phyloP scores from a whole-genome alignment of 2,113 vertebrate species.

The Paratilapia polleni region DNA sequence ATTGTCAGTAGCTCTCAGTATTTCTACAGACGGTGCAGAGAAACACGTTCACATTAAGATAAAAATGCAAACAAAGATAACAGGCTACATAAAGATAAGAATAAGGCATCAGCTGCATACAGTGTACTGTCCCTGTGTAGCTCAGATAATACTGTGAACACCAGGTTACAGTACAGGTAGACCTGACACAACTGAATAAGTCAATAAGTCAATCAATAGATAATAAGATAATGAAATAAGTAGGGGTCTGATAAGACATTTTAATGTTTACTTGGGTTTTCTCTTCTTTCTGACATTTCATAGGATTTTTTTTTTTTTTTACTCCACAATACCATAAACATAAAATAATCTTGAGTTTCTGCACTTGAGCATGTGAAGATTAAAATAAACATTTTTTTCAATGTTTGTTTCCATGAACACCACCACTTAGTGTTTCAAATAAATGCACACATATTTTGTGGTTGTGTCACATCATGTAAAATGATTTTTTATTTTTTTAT shows the following conservation, averaged over 20 bases:
- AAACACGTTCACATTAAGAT: not conserved
- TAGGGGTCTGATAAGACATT: not conserved
- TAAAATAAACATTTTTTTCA: too few relatives aligned
- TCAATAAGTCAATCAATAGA: not conserved
- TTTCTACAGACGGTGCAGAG: not conserved
- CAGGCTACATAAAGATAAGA: not conserved
- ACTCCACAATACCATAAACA: not conserved
- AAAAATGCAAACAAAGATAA: not conserved
- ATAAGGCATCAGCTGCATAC: not conserved
- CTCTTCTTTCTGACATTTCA: not conserved
- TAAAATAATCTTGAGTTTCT: not conserved
- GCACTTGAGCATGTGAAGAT: too few relatives aligned
- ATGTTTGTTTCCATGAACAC: not conserved
- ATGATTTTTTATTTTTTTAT: not conserved
- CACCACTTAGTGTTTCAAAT: not conserved
- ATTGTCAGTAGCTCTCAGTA: too few relatives aligned
- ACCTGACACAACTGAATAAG: not conserved
- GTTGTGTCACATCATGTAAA: not conserved
- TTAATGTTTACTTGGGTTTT: not conserved
- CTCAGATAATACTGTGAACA: not conserved
- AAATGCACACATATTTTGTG: not conserved
- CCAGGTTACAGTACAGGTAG: not conserved
- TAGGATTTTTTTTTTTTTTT: not conserved
- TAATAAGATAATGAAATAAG: not conserved
- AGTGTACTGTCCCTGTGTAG: not conserved